These are phyloP conservation scores for Monopis laevigella DNA, from an alignment of 2,888 invertebrate genomes.

Conservation along the genomic window DNA sequence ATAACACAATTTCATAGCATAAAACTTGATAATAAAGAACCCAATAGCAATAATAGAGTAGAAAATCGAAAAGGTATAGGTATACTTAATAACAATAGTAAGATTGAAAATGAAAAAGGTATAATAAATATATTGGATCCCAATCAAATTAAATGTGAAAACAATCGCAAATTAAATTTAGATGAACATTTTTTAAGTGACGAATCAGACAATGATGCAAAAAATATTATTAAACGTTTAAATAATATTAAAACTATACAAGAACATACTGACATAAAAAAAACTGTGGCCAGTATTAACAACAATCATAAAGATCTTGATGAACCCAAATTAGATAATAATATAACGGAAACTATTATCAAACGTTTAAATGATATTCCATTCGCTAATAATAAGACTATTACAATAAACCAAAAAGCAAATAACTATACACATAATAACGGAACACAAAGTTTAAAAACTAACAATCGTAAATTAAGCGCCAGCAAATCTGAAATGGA, in stretches of 20 bases:
- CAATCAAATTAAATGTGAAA: neutral
- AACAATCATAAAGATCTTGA: slow-evolving; percentile 37
- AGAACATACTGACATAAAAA: slow-evolving; percentile 15
- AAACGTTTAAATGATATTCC: too few relatives aligned
- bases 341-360: too few relatives aligned
- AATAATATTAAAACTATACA: slow-evolving; percentile 20
- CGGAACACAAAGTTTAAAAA: slow-evolving; percentile 23
- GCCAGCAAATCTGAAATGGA: slow-evolving; percentile 62
- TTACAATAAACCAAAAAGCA: slow-evolving; percentile 17
- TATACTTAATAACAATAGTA: too few relatives aligned
- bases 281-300: too few relatives aligned
- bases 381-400: too few relatives aligned
- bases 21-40: neutral
- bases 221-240: slow-evolving; percentile 2
- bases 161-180: neutral
- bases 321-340: slow-evolving; percentile 16
- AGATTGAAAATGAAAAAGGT: neutral
- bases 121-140: neutral
- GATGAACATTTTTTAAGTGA: neutral
- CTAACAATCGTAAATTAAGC: slow-evolving; percentile 30
- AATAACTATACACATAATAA: slow-evolving; percentile 22
- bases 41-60: too few relatives aligned
- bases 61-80: too few relatives aligned
- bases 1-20: slow-evolving; percentile 29
- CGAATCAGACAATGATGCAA: neutral